Percentiles rank a stretch among this genome's conserved stretches.
phyloP scores from a whole-genome alignment of 2,888 invertebrate species.

The Nymphalis polychloros region DNA sequence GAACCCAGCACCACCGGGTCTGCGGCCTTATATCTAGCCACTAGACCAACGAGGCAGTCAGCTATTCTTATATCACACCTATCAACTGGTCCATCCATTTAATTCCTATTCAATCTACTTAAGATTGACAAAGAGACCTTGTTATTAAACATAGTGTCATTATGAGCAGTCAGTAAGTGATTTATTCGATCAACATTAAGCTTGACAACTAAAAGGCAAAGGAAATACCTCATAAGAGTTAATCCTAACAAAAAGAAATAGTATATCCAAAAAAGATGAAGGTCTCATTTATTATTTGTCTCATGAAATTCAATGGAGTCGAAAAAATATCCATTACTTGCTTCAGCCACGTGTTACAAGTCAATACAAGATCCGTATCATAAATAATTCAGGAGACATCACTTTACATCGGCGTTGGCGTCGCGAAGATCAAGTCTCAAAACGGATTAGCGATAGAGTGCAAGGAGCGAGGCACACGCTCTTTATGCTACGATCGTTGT shows the following conservation, averaged over 20 bases:
- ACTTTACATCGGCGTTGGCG: conserved; percentile 18
- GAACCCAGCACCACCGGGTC: too few relatives aligned
- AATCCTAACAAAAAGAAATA: background rate
- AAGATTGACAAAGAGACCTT: background rate
- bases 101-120: too few relatives aligned
- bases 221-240: background rate
- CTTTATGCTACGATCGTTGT: conserved; percentile 9
- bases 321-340: conserved; percentile 32
- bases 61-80: too few relatives aligned
- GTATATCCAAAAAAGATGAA: background rate
- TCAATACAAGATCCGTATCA: conserved; percentile 39
- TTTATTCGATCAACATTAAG: background rate
- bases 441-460: conserved; percentile 21
- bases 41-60: too few relatives aligned
- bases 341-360: conserved; percentile 30
- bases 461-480: conserved; percentile 8
- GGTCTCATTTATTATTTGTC: conserved; percentile 15
- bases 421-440: conserved; percentile 19
- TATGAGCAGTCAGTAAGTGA: background rate
- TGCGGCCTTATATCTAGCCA: too few relatives aligned
- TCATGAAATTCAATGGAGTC: conserved; percentile 23
- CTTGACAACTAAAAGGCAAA: background rate
- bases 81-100: too few relatives aligned
- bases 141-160: background rate
- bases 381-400: conserved; percentile 43